Percentiles rank a stretch among this genome's conserved stretches.
These are phyloP conservation scores for Dicerorhinus sumatrensis DNA, from an alignment of 2,113 vertebrate genomes.

Conservation along the genomic window DNA sequence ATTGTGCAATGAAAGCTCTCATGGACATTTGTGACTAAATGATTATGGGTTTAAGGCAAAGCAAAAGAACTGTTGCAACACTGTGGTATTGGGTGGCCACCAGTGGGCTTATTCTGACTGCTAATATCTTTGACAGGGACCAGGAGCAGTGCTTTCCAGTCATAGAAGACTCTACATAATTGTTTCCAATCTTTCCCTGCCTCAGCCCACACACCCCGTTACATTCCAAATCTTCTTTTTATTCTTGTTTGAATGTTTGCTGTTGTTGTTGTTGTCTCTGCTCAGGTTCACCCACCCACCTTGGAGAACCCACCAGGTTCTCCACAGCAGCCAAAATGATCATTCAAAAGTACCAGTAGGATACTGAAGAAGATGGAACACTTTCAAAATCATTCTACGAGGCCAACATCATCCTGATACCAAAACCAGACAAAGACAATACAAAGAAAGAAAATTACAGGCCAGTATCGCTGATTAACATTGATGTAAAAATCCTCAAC, in stretches of 20 bases:
- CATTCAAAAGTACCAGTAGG: neutral
- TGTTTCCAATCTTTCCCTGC: conserved; percentile 1
- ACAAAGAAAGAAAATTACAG: neutral
- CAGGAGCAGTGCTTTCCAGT: neutral
- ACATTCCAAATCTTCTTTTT: conserved; percentile 6
- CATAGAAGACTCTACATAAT: neutral
- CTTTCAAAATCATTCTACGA: neutral
- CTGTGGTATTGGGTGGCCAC: neutral
- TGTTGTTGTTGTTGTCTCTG: neutral
- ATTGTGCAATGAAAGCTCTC: conserved; percentile 21
- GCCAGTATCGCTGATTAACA: neutral
- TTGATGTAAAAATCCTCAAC: neutral
- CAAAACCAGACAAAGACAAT: neutral
- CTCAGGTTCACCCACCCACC: neutral
- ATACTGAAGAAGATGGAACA: neutral
- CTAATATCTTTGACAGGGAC: conserved; percentile 19
- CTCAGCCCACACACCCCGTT: neutral
- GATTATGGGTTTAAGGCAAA: conserved; percentile 28
- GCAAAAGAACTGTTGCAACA: neutral
- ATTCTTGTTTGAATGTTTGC: neutral
- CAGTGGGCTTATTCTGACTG: neutral
- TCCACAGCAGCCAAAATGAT: neutral
- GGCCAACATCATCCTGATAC: neutral
- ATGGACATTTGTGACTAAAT: neutral
- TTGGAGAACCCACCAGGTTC: neutral